phyloP scores from a whole-genome alignment of 1,140 invertebrate species.

The Drosophila sechellia region DNA sequence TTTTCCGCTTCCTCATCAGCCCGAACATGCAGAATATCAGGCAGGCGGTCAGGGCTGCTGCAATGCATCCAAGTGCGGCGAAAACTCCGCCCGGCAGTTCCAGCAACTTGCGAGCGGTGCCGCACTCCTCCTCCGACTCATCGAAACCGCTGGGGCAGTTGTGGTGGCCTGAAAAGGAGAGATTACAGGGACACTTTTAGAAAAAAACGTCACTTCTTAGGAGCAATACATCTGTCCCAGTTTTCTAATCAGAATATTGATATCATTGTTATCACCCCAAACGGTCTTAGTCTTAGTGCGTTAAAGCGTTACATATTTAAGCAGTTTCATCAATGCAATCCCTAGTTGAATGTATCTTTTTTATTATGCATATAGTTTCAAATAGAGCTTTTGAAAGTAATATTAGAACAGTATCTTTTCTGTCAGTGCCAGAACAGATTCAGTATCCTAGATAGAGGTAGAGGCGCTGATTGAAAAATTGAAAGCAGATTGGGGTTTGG shows the following conservation, averaged over 20 bases:
- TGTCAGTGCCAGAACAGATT: constrained; percentile 3
- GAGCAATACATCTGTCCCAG: too few species aligned
- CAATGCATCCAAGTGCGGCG: constrained; percentile 86
- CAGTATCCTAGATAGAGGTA: constrained; percentile 17
- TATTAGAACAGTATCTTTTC: not conserved
- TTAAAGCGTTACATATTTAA: too few species aligned
- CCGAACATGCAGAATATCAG: constrained; percentile 86
- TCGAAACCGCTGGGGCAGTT: constrained; percentile 94
- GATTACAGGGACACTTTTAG: constrained; percentile 13
- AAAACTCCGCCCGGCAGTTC: constrained; percentile 85
- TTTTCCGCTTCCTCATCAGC: constrained; percentile 86
- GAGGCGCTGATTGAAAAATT: constrained; percentile 70
- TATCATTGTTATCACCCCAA: too few species aligned
- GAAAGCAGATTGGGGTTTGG: constrained; percentile 30
- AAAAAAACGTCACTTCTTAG: not conserved
- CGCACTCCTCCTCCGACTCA: constrained; percentile 90
- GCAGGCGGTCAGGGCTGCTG: constrained; percentile 86
- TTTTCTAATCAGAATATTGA: too few species aligned
- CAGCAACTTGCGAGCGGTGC: constrained; percentile 86
- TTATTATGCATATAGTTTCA: too few species aligned
- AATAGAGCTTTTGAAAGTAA: too few species aligned
- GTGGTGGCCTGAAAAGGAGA: constrained; percentile 80
- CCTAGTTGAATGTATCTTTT: too few species aligned
- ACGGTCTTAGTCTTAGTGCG: too few species aligned
- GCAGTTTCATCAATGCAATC: too few species aligned